phyloP scores from a whole-genome alignment of 2,113 vertebrate genomes.

The Ariopsis seemanni region DNA sequence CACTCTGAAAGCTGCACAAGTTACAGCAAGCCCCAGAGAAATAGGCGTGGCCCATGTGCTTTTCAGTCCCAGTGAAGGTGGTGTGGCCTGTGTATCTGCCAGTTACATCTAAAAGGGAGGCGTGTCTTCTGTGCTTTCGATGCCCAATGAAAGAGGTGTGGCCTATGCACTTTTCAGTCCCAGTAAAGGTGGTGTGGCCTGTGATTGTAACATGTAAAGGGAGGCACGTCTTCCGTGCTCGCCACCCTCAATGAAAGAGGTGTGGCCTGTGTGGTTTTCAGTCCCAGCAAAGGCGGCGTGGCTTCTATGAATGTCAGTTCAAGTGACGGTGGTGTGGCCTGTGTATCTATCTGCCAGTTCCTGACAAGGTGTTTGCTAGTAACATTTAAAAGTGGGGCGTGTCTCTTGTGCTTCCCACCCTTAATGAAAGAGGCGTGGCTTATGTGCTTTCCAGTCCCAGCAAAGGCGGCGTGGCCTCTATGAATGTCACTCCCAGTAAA shows the following conservation, averaged over 20 bases:
- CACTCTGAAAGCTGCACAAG: neutral
- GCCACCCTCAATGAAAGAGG: too few species aligned
- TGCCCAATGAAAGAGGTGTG: neutral
- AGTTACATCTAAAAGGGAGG: neutral
- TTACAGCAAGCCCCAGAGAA: neutral
- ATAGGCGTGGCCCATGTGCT: neutral
- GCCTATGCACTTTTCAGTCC: neutral
- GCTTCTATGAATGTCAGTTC: neutral
- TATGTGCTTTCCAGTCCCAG: too few species aligned
- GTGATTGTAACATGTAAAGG: too few species aligned
- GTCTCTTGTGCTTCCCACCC: too few species aligned
- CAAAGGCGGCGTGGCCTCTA: too few species aligned
- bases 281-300: neutral
- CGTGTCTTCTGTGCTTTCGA: neutral
- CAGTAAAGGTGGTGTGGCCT: neutral
- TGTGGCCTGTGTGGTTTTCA: neutral
- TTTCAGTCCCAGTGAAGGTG: neutral
- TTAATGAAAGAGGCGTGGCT: too few species aligned
- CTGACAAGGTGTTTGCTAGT: too few species aligned
- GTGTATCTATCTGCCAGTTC: too few species aligned
- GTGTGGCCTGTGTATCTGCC: too few species aligned
- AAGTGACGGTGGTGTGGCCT: neutral
- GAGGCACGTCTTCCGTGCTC: too few species aligned
- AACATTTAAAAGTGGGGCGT: too few species aligned
- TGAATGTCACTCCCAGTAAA: too few species aligned